Base-by-base conservation (phyloP, 2,888 invertebrate genomes). In the Euphydryas editha region DNA sequence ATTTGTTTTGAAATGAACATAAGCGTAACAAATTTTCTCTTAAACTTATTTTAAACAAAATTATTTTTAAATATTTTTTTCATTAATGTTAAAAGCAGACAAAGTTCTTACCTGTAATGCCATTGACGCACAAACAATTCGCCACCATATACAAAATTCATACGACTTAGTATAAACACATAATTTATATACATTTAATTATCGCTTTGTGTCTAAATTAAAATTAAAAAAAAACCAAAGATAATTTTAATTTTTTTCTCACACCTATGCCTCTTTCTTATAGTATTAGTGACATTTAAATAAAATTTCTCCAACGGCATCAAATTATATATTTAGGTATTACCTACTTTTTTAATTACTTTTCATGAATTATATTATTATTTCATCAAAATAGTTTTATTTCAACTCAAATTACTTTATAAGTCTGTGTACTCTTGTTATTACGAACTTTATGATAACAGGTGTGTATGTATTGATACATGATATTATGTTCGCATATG, bases 111-210 rank as follows among this genome's bases (percentile, higher is more conserved):
- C 62, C 59, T 66, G 59, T 18, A 59, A 24, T 39, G 42, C 65
- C 62, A 65, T 65, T 57, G 44, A 60, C 55, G 47, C 58, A 51
- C 59, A 65, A 55, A 24, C 55, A 54, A 24, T 21, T 54, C 65
- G 44, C 59, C 65, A 65, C 68, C 68, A 65, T 65, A 58, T 21
- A 68, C 47, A 66, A 65, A 49, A 68, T 56, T 58, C 51, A 55
- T 44, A 64, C 4, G 21, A 36, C 39, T 64, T 46, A 56, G 36
- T 68, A 46, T n/a, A n/a, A n/a, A 65, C 46, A 55, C 36, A 15
- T 55, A 54, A 36, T 47, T 18, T 36, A 56, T 51, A 30, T 46
- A 13, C 8, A 30, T 8, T 30, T 30, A 30, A 2, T 7, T 30
- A 30, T 8, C 0, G 30, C 7, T 47, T 20, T 47, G 3, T 47